A percentile compares a stretch with the other conserved stretches of the same genome.
These are phyloP conservation scores for Chesias legatella DNA, from an alignment of 2,888 invertebrate genomes.

Conservation along the genomic window DNA sequence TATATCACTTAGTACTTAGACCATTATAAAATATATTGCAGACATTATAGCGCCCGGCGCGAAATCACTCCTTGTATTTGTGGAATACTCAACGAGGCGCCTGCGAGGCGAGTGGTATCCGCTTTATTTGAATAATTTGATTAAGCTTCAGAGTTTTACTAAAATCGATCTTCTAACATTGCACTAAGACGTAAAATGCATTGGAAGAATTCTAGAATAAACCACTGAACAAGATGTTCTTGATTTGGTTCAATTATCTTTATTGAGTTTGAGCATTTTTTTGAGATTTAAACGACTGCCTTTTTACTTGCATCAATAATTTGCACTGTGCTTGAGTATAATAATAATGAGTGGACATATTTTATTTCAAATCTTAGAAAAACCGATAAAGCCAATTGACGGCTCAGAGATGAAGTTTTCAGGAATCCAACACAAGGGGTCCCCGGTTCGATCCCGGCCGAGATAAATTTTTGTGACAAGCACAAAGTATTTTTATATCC, in stretches of 20 bases:
- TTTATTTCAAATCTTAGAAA: no score
- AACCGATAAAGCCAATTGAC: no score
- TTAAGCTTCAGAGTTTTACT: constrained; percentile 48
- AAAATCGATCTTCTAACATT: constrained; percentile 23
- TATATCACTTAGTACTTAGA: not conserved
- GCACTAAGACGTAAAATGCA: constrained; percentile 21
- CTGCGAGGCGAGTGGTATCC: constrained; percentile 54
- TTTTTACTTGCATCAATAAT: not conserved
- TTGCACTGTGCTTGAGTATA: not conserved
- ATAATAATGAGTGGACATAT: no score
- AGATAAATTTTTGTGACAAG: no score
- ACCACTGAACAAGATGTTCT: constrained; percentile 37
- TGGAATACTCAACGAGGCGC: constrained; percentile 57
- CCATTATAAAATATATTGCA: not conserved
- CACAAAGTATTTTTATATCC: no score
- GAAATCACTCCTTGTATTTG: constrained; percentile 40
- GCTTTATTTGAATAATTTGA: constrained; percentile 74
- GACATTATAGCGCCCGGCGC: constrained; percentile 4
- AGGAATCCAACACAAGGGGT: no score
- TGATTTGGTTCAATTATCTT: constrained; percentile 36
- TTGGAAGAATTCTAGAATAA: constrained; percentile 20
- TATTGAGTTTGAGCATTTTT: not conserved
- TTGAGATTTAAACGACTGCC: no score
- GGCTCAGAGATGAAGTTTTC: no score
- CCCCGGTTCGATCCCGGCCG: no score